Evolutionary conservation across 2,888 invertebrate species (phyloP).

Genomic region (Lepidochrysops patricia): DNA sequence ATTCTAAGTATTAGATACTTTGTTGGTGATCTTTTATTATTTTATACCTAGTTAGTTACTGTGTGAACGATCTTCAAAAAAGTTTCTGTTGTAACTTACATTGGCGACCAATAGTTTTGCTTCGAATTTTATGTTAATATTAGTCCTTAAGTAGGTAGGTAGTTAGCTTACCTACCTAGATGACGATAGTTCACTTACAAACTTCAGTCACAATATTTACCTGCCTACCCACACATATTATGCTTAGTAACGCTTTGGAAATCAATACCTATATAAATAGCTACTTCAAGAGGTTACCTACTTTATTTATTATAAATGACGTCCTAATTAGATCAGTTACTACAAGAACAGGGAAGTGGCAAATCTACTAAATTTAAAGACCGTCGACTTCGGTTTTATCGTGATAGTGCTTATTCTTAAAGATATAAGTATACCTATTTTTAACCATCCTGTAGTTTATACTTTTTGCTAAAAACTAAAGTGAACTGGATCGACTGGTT

Average conservation of each 20-base stretch:
- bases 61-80: too few relatives aligned
- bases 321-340: background rate
- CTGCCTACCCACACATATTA: background rate
- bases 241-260: background rate
- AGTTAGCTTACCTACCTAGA: too few relatives aligned
- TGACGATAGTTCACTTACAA: background rate
- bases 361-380: background rate
- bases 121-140: too few relatives aligned
- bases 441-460: conserved; percentile 2
- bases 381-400: background rate
- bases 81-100: too few relatives aligned
- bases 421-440: background rate
- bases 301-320: too few relatives aligned
- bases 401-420: background rate
- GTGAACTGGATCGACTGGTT: conserved; percentile 34
- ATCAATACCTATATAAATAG: background rate
- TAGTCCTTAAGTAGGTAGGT: background rate
- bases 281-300: too few relatives aligned
- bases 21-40: too few relatives aligned
- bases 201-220: background rate
- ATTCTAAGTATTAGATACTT: too few relatives aligned
- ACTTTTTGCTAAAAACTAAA: conserved; percentile 17
- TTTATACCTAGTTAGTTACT: too few relatives aligned
- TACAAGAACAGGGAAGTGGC: background rate
- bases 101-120: too few relatives aligned